These are phyloP conservation scores for Triplophysa yarkandensis DNA, from an alignment of 2,797 vertebrate species.

Conservation along the genomic window DNA sequence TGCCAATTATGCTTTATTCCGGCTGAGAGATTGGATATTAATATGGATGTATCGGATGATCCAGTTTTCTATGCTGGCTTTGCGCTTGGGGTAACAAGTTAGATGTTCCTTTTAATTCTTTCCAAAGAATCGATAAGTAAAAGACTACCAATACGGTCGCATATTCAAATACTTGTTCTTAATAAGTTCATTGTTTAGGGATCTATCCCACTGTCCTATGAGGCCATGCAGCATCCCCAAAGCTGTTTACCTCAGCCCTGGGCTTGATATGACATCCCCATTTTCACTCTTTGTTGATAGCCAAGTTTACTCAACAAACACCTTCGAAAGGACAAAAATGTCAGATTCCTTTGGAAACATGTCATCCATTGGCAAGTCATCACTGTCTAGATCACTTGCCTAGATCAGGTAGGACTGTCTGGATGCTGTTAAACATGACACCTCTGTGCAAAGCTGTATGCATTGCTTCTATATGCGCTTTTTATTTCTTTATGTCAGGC, in stretches of 20 bases:
- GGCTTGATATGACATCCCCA: no score
- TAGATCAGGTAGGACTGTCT: constrained; percentile 70
- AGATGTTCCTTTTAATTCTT: constrained; percentile 57
- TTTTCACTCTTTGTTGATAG: constrained; percentile 13
- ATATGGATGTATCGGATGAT: constrained; percentile 67
- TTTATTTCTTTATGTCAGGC: neutral
- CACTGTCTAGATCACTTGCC: constrained; percentile 53
- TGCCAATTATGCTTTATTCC: constrained; percentile 69
- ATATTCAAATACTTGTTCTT: neutral
- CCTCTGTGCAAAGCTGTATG: neutral
- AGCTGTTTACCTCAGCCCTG: constrained; percentile 1
- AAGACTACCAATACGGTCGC: neutral
- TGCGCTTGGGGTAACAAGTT: constrained; percentile 61
- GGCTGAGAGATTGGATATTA: constrained; percentile 67
- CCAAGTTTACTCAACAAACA: neutral
- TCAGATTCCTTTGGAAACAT: constrained; percentile 47
- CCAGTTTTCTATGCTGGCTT: constrained; percentile 53
- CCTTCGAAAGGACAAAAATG: no score
- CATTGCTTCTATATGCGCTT: constrained; percentile 5
- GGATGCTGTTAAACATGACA: constrained; percentile 51
- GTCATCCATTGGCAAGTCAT: constrained; percentile 71
- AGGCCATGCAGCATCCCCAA: neutral
- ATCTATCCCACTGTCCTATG: neutral
- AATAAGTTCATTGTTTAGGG: neutral
- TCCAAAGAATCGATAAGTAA: neutral